Evolutionary conservation across 1,140 invertebrate species (phyloP).

Genomic region (Lasioglossum baleicum): DNA sequence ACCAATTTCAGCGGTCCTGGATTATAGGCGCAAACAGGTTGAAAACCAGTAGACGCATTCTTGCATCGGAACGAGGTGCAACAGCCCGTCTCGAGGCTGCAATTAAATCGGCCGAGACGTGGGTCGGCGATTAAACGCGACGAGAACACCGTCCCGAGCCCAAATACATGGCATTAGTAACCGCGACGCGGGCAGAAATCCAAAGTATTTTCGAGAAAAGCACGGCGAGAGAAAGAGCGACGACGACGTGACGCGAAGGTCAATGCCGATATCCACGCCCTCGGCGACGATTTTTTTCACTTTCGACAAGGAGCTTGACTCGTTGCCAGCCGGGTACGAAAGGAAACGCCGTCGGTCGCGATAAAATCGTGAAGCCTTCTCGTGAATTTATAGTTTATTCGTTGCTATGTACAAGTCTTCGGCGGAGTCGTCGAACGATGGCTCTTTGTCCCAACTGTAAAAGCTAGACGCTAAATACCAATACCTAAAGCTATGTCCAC

Average conservation of each 20-base stretch:
- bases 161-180: constrained; percentile 33
- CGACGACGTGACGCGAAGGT: constrained; percentile 48
- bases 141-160: constrained; percentile 3
- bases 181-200: constrained; percentile 22
- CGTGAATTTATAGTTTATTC: constrained; percentile 5
- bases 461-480: no score
- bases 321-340: constrained; percentile 16
- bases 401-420: constrained; percentile 9
- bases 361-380: not conserved
- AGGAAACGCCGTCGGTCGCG: constrained; percentile 9
- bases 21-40: not conserved
- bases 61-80: constrained; percentile 19
- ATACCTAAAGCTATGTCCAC: no score
- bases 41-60: not conserved
- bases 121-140: constrained; percentile 8
- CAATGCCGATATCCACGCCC: constrained; percentile 4
- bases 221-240: constrained; percentile 29
- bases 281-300: constrained; percentile 10
- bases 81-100: constrained; percentile 6
- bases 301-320: constrained; percentile 20
- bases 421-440: no score
- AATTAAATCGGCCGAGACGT: constrained; percentile 20
- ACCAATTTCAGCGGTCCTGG: no score
- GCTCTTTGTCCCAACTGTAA: no score
- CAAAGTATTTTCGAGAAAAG: constrained; percentile 36